These are phyloP conservation scores for Helicoverpa zea DNA, from an alignment of 1,140 invertebrate genomes.

Conservation along the genomic window DNA sequence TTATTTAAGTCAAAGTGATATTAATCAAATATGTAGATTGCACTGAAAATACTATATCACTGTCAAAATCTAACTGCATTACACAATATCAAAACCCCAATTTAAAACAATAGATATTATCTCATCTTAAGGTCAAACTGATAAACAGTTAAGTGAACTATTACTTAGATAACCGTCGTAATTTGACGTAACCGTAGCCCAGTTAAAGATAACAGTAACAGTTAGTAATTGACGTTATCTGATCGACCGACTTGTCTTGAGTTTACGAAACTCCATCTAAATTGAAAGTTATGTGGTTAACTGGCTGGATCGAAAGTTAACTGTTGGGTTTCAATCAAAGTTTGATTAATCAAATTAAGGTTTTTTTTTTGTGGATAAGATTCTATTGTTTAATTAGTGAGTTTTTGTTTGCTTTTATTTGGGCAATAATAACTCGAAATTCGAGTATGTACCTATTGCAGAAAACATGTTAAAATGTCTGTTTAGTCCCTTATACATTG, in stretches of 20 bases:
- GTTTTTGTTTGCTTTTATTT: no score
- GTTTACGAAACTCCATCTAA: constrained; percentile 18
- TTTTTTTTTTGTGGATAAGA: constrained; percentile 7
- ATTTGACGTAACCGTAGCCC: constrained; percentile 32
- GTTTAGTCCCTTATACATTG: no score
- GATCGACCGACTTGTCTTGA: constrained; percentile 19
- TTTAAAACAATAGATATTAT: neutral
- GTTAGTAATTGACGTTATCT: constrained; percentile 43
- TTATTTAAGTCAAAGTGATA: no score
- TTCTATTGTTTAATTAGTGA: neutral
- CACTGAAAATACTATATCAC: neutral
- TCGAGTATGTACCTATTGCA: no score
- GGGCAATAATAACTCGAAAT: no score
- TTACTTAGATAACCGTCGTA: constrained; percentile 5
- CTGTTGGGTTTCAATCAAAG: constrained; percentile 24
- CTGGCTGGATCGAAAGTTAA: neutral
- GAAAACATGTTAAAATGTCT: no score
- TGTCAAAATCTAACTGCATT: neutral
- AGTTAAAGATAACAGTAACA: constrained; percentile 15
- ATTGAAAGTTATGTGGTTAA: constrained; percentile 28
- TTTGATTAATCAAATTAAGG: constrained; percentile 7
- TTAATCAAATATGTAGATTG: no score
- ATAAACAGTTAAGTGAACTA: constrained; percentile 6
- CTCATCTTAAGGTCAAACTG: constrained; percentile 8
- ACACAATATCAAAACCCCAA: neutral